Percentiles rank a stretch among this genome's conserved stretches.
phyloP scores from a whole-genome alignment of 2,888 invertebrate genomes.

The Acrobasis consociella region DNA sequence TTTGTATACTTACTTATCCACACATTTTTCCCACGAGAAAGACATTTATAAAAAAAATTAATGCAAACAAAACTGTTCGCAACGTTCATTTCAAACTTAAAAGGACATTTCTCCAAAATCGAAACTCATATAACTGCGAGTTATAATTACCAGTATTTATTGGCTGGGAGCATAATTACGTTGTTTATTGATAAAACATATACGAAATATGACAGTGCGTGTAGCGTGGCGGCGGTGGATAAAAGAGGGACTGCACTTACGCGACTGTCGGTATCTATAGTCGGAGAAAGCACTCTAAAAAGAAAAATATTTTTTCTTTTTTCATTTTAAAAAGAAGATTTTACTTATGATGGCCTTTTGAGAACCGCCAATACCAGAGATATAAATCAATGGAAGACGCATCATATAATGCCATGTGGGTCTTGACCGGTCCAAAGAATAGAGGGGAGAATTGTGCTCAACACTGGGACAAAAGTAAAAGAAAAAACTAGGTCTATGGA shows the following conservation, averaged over 20 bases:
- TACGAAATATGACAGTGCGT: slow-evolving; percentile 68
- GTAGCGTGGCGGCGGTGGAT: slow-evolving; percentile 62
- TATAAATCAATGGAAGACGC: too few relatives aligned
- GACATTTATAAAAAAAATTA: not conserved
- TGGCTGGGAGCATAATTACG: slow-evolving; percentile 36
- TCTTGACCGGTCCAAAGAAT: too few relatives aligned
- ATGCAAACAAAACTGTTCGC: not conserved
- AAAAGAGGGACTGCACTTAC: slow-evolving; percentile 78
- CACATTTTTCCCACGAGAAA: slow-evolving; percentile 4
- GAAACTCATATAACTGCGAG: slow-evolving; percentile 35
- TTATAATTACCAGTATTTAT: slow-evolving; percentile 45
- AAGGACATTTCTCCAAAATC: slow-evolving; percentile 18
- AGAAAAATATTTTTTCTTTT: not conserved
- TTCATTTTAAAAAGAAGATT: too few relatives aligned
- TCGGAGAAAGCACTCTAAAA: slow-evolving; percentile 24
- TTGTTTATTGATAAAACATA: slow-evolving; percentile 70
- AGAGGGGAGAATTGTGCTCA: too few relatives aligned
- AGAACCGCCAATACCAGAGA: too few relatives aligned
- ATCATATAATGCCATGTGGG: too few relatives aligned
- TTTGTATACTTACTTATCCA: not conserved
- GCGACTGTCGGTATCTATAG: slow-evolving; percentile 65
- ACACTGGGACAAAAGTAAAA: too few relatives aligned
- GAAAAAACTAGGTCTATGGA: too few relatives aligned
- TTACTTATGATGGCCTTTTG: too few relatives aligned
- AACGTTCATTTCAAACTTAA: slow-evolving; percentile 11